Evolutionary conservation across 2,888 invertebrate genomes (phyloP), one percentile per base, ranked within the genome.

Genomic region (Podabrus alpinus): DNA sequence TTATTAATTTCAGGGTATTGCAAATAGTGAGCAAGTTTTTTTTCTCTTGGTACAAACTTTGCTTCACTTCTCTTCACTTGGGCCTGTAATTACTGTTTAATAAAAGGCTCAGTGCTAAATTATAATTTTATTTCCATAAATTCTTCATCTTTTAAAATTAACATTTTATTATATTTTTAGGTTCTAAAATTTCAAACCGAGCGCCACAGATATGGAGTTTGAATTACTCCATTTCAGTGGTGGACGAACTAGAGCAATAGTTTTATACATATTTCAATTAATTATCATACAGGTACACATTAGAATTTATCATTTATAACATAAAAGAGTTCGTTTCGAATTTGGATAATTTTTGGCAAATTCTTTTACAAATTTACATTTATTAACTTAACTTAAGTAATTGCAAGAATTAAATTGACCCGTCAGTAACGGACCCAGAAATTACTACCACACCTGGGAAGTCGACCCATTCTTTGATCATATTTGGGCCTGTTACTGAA

Each of bases 1-100:
- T 79, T 25, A 79, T 61, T 62, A 78, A 71, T 62, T 78, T 74
- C 15, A 79, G 60, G 2, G 76, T 71, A 72, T 72, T 77, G 66
- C 78, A 79, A 21, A 75, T 60, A 24, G 62, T 77, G 24, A 75
- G 71, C 66, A 78, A 71, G 61, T 71, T 21, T 29, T 68, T 59
- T 24, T 74, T 21, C 13, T 15, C 17, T 64, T 19, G 13, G n/a
- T 64, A 19, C 16, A 64, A 15, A 17, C 13, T 64, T 19, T 64
- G 19, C 4, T n/a, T n/a, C n/a, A n/a, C n/a, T n/a, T n/a, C n/a
- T n/a, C n/a, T n/a, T n/a, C n/a, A n/a, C n/a, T n/a, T n/a, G n/a
- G n/a, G n/a, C n/a, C n/a, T n/a, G n/a, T n/a, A n/a, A n/a, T n/a
- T n/a, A n/a, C n/a, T n/a, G n/a, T n/a, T n/a, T n/a, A 21, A 21